Evolutionary conservation across 2,113 vertebrate genomes (phyloP), one percentile per base, ranked within the genome.

Genomic region (Corythornis madagascariensis): DNA sequence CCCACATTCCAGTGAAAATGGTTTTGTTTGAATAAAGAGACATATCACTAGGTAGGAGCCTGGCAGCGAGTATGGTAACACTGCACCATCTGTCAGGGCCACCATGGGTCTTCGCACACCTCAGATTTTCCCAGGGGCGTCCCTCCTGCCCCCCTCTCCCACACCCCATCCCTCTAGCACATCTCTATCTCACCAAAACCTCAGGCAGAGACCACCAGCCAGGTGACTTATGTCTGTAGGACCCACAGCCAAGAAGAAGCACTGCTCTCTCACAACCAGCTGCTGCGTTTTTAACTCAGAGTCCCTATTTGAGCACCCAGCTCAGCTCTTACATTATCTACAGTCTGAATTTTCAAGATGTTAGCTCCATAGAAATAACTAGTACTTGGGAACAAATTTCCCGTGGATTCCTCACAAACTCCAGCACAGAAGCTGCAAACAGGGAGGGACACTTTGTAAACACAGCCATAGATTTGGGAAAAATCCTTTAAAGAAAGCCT

Each of bases 211-310:
- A 4, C 13, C 29, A 22, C 73, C 45, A 11, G 33, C 9, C 26
- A 38, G 45, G 21, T 6, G 5, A 66, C 59, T 1, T 21, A 26
- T 43, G 59, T 17, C 59, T 1, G 1, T 61, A 45, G 45, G 55
- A 31, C 16, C 52, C 63, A 55, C 4, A 31, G 50, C 47, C 38
- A 29, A 6, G n/a, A 31, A 19, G 35, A 10, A 28, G 16, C 42
- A 15, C 0, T 0, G n/a, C 28, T 6, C 0, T 16, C 29, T 47
- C 76, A 75, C 22, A 38, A 11, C 6, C 42, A 63, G 31, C 33
- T 52, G 53, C 3, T 17, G 35, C n/a, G 12, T 43, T 43, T 48
- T 26, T 3, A 7, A 67, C 31, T 16, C 63, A 29, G 67, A 92
- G 53, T 4, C 14, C 63, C 38, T 56, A 35, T 53, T 47, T 8